phyloP scores from a whole-genome alignment of 2,113 vertebrate species.

The Argyrosomus japonicus region DNA sequence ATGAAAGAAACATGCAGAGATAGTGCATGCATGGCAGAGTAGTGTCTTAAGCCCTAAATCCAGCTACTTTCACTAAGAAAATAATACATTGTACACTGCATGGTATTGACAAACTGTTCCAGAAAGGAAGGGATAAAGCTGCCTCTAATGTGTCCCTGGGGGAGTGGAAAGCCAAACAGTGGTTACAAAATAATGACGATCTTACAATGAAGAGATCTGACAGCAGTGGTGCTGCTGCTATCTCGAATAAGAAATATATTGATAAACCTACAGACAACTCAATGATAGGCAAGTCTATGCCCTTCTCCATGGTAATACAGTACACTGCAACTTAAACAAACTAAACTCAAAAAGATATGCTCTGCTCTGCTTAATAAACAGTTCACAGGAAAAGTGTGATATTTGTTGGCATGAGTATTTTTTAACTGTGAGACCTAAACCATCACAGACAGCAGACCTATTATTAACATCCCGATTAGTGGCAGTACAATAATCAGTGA shows the following conservation, averaged over 20 bases:
- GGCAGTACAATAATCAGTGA: background rate
- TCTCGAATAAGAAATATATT: constrained; percentile 29
- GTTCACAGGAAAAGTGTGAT: background rate
- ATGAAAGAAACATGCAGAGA: background rate
- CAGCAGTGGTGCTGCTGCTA: background rate
- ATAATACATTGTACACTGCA: constrained; percentile 2
- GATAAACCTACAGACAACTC: constrained; percentile 36
- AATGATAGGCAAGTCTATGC: constrained; percentile 11
- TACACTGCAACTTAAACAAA: background rate
- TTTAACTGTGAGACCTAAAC: constrained; percentile 1
- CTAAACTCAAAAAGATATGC: background rate
- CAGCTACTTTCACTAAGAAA: background rate
- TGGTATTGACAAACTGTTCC: constrained; percentile 33
- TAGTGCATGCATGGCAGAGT: background rate
- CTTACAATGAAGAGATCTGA: constrained; percentile 32
- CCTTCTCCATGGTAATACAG: constrained; percentile 1
- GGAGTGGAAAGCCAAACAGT: constrained; percentile 29
- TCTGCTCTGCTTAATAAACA: constrained; percentile 15
- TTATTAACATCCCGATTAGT: background rate
- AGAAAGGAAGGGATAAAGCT: constrained; percentile 3
- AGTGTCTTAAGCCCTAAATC: background rate
- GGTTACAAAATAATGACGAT: constrained; percentile 26
- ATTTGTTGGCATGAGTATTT: background rate
- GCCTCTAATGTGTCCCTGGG: constrained; percentile 7
- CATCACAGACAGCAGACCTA: background rate